Percentiles rank a stretch among this genome's conserved stretches.
Conservation (phyloP, 2,888 invertebrate species). For the Furcula furcula region DNA sequence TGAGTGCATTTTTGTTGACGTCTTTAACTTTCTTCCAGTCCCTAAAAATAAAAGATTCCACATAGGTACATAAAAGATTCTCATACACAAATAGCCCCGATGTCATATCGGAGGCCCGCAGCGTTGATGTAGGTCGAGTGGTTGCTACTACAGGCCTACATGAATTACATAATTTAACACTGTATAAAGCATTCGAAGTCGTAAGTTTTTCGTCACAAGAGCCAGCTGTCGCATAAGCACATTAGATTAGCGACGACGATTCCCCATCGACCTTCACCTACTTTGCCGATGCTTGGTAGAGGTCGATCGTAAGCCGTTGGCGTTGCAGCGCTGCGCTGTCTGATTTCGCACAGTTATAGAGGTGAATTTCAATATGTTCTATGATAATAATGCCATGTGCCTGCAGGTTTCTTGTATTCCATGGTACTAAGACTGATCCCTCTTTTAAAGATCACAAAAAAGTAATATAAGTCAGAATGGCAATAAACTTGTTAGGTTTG, state of each 20-base stretch:
- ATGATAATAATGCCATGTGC: too few relatives aligned
- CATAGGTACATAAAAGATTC: too few relatives aligned
- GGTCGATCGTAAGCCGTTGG: slow-evolving; percentile 25
- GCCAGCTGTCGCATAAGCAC: slow-evolving; percentile 21
- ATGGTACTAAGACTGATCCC: too few relatives aligned
- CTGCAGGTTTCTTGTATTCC: too few relatives aligned
- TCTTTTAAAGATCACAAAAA: too few relatives aligned
- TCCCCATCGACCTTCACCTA: slow-evolving; percentile 47
- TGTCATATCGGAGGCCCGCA: slow-evolving; percentile 6
- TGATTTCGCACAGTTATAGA: too few relatives aligned
- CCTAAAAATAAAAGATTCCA: too few relatives aligned
- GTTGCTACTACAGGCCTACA: slow-evolving; percentile 18
- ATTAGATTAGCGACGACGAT: slow-evolving; percentile 22
- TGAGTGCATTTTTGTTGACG: slow-evolving; percentile 81
- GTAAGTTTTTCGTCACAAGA: slow-evolving; percentile 29
- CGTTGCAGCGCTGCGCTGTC: too few relatives aligned
- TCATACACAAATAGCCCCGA: neutral
- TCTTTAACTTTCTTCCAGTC: too few relatives aligned
- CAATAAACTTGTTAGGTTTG: too few relatives aligned
- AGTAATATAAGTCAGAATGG: too few relatives aligned
- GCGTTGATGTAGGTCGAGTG: slow-evolving; percentile 6
- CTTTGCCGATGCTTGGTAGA: slow-evolving; percentile 29
- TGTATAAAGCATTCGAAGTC: slow-evolving; percentile 39
- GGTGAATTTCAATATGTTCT: too few relatives aligned
- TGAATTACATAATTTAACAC: slow-evolving; percentile 43